phyloP scores from a whole-genome alignment of 2,888 invertebrate species.

The Ditylenchus weischeri region DNA sequence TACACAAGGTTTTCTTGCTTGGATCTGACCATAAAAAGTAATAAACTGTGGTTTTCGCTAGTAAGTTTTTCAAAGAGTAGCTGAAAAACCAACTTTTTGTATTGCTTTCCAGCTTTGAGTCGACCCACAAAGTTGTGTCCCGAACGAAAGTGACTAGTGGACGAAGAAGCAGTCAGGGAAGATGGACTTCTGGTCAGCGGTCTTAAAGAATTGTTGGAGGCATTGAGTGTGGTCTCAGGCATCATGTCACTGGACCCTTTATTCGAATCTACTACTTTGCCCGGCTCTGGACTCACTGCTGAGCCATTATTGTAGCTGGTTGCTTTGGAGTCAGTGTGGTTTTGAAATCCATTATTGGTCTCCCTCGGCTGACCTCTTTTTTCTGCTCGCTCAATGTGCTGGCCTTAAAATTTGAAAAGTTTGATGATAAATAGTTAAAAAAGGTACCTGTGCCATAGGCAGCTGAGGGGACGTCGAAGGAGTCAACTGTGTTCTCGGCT shows the following conservation, averaged over 20 bases:
- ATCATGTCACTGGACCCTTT: constrained; percentile 6
- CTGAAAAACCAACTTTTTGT: constrained; percentile 23
- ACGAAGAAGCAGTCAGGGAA: constrained; percentile 11
- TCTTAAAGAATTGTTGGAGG: constrained; percentile 10
- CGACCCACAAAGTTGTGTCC: constrained; percentile 15
- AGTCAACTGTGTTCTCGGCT: constrained; percentile 16
- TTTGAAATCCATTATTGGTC: constrained; percentile 5
- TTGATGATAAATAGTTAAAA: not conserved
- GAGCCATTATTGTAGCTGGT: constrained; percentile 21
- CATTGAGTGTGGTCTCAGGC: constrained; percentile 15
- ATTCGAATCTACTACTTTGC: constrained; percentile 38
- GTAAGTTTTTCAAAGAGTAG: not conserved
- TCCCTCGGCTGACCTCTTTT: constrained; percentile 17
- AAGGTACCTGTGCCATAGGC: constrained; percentile 47
- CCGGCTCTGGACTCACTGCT: constrained; percentile 33
- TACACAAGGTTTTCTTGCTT: too few relatives aligned
- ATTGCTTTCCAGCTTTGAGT: constrained; percentile 25
- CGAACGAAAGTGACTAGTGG: constrained; percentile 7
- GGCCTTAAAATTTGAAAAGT: constrained; percentile 32
- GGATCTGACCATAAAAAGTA: too few relatives aligned
- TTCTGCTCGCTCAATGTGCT: constrained; percentile 51
- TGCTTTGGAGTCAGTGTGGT: not conserved
- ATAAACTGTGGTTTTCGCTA: not conserved
- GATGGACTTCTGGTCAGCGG: constrained; percentile 4
- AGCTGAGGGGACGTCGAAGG: constrained; percentile 35